phyloP scores from a whole-genome alignment of 2,797 vertebrate genomes.

The Pterois miles region DNA sequence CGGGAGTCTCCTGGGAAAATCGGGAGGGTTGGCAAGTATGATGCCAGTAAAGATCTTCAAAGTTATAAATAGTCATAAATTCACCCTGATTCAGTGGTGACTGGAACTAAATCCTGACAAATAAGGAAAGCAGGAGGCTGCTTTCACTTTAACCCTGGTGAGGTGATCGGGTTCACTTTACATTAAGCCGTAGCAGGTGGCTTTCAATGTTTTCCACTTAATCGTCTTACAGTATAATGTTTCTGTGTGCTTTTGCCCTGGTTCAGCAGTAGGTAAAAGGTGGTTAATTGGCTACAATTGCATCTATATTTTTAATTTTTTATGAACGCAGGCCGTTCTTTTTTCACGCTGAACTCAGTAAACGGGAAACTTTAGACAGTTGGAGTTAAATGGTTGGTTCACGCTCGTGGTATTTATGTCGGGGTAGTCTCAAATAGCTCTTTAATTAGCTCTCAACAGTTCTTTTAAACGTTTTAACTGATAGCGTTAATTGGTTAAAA shows the following conservation, averaged over 20 bases:
- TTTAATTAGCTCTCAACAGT: too few relatives aligned
- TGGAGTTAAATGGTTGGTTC: neutral
- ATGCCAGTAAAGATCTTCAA: neutral
- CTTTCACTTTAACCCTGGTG: neutral
- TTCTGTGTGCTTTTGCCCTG: neutral
- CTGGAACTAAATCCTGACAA: neutral
- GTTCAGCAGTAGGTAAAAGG: neutral
- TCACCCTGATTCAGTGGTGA: neutral
- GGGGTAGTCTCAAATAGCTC: neutral
- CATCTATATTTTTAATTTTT: neutral
- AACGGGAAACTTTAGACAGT: neutral
- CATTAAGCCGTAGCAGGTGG: conserved; percentile 54
- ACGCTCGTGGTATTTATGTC: neutral
- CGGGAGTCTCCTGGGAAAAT: too few relatives aligned
- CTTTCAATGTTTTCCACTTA: conserved; percentile 44
- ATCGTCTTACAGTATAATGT: conserved; percentile 32
- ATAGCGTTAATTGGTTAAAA: too few relatives aligned
- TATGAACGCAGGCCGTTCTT: neutral
- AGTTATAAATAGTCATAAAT: neutral
- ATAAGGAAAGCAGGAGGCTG: neutral
- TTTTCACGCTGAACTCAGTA: neutral
- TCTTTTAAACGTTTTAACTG: too few relatives aligned
- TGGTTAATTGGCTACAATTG: neutral
- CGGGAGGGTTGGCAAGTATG: too few relatives aligned
- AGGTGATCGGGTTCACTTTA: conserved; percentile 30